phyloP scores from a whole-genome alignment of 2,888 invertebrate genomes.

The Synanthedon formicaeformis region DNA sequence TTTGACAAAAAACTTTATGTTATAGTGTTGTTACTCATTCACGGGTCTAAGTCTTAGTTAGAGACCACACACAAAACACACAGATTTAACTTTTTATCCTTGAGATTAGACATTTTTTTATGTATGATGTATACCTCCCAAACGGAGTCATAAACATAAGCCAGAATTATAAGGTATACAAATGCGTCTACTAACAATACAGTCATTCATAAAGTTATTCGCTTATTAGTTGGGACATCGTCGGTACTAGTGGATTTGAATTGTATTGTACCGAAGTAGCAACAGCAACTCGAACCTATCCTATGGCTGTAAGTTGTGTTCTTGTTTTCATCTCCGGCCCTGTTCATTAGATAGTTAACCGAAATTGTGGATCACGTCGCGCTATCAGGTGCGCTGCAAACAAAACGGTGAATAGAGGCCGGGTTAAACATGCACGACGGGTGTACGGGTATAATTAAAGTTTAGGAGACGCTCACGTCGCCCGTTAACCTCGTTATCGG shows the following conservation, averaged over 20 bases:
- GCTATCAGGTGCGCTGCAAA: conserved; percentile 63
- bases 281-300: conserved; percentile 20
- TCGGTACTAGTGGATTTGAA: conserved; percentile 30
- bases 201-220: conserved; percentile 11
- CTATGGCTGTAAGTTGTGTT: conserved; percentile 21
- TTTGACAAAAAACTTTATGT: too few relatives aligned
- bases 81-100: too few relatives aligned
- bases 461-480: conserved; percentile 71
- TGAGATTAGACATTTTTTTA: too few relatives aligned
- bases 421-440: conserved; percentile 68
- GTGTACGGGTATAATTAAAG: conserved; percentile 70
- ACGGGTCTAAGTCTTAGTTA: too few relatives aligned
- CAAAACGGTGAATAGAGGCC: conserved; percentile 64
- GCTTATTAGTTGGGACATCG: conserved; percentile 31
- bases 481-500: conserved; percentile 72
- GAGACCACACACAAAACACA: too few relatives aligned
- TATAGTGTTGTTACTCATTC: too few relatives aligned
- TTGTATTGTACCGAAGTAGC: conserved; percentile 22
- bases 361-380: conserved; percentile 47
- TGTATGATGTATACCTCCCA: too few relatives aligned
- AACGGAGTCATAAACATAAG: too few relatives aligned
- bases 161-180: too few relatives aligned
- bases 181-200: not conserved
- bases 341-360: conserved; percentile 50
- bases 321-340: conserved; percentile 38